Percentiles rank a stretch among this genome's conserved stretches.
phyloP scores from a whole-genome alignment of 1,140 invertebrate genomes.

The Microvelia longipes region DNA sequence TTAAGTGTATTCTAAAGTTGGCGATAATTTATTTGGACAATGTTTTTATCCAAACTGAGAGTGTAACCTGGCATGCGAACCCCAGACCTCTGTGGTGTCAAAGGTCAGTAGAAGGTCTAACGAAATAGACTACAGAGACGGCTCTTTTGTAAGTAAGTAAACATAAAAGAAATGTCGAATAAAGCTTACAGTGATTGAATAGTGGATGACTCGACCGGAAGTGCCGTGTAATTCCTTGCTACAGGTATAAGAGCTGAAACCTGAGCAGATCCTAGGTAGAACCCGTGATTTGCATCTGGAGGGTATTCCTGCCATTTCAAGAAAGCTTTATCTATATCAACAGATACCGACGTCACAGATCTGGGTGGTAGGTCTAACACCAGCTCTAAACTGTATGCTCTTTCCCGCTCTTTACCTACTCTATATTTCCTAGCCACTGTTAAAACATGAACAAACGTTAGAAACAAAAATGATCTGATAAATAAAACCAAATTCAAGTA shows the following conservation, averaged over 20 bases:
- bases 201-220: slow-evolving; percentile 48
- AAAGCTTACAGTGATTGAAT: slow-evolving; percentile 2
- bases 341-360: slow-evolving; percentile 62
- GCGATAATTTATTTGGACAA: too few species aligned
- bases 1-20: too few species aligned
- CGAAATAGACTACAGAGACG: too few species aligned
- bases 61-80: too few species aligned
- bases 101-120: too few species aligned
- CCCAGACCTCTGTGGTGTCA: too few species aligned
- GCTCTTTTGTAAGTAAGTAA: too few species aligned
- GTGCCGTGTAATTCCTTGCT: slow-evolving; percentile 59
- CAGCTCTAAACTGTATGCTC: slow-evolving; percentile 81
- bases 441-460: slow-evolving; percentile 12
- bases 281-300: slow-evolving; percentile 97
- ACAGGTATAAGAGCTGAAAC: slow-evolving; percentile 61
- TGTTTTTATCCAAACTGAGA: too few species aligned
- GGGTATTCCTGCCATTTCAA: slow-evolving; percentile 98
- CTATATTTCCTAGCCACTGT: slow-evolving; percentile 44
- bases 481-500: slow-evolving; percentile 9
- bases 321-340: slow-evolving; percentile 87
- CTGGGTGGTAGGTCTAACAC: slow-evolving; percentile 60
- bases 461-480: background rate
- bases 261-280: slow-evolving; percentile 76
- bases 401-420: slow-evolving; percentile 66
- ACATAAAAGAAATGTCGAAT: too few species aligned